Evolutionary conservation across 2,888 invertebrate genomes (phyloP).

Genomic region (Hedychridium roseum): DNA sequence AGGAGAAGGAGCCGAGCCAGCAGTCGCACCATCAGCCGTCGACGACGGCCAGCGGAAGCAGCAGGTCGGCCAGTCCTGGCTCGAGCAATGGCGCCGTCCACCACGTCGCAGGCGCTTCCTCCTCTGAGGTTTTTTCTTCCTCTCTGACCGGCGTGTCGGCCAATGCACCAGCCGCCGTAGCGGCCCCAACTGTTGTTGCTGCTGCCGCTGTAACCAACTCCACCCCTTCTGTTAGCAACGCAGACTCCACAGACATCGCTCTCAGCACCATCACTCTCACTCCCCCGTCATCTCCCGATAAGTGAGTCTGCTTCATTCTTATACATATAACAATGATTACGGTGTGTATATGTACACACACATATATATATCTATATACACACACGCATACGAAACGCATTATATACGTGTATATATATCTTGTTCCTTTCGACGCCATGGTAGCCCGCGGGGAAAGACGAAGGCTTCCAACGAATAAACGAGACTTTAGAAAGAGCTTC

Average conservation of each 20-base stretch:
- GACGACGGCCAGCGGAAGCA: conserved; percentile 45
- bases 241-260: conserved; percentile 58
- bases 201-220: conserved; percentile 39
- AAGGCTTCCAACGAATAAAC: too few species aligned
- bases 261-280: conserved; percentile 66
- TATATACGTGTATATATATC: neutral
- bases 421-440: too few species aligned
- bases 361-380: conserved; percentile 19
- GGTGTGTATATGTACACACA: neutral
- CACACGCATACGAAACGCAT: conserved; percentile 1
- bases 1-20: conserved; percentile 51
- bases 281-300: conserved; percentile 71
- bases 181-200: conserved; percentile 28
- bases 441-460: too few species aligned
- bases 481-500: too few species aligned
- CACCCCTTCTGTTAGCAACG: conserved; percentile 45
- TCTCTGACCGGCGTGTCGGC: conserved; percentile 28
- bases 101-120: too few species aligned
- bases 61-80: conserved; percentile 58
- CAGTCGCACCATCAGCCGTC: conserved; percentile 38
- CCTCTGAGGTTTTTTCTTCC: conserved; percentile 30
- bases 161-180: conserved; percentile 14
- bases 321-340: too few species aligned
- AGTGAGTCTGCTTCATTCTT: conserved; percentile 65
- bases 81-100: conserved; percentile 32